Percentiles rank a stretch among this genome's conserved stretches.
Conservation (phyloP, 2,888 invertebrate species). For the Calameuta pallipes region DNA sequence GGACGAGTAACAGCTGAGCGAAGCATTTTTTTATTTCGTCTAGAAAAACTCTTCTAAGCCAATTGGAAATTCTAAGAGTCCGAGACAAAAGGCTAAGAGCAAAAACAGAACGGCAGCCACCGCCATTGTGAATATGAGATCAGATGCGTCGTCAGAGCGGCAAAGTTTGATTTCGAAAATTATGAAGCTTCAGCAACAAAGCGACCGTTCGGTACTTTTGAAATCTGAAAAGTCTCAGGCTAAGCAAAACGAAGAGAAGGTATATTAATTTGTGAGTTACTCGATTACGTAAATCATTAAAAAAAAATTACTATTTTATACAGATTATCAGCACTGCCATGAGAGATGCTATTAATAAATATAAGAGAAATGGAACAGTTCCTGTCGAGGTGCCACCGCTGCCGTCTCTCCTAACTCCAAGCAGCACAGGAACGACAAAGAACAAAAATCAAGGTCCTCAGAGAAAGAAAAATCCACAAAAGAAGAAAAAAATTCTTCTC, state of each 20-base stretch:
- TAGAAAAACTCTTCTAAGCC: neutral
- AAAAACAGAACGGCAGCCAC: neutral
- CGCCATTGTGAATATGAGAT: conserved; percentile 12
- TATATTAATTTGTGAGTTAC: neutral
- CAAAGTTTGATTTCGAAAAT: conserved; percentile 45
- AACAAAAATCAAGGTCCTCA: conserved; percentile 34
- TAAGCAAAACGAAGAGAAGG: conserved; percentile 20
- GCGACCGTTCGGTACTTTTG: conserved; percentile 19
- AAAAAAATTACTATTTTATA: neutral
- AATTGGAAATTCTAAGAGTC: neutral
- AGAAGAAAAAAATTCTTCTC: conserved; percentile 40
- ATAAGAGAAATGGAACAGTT: conserved; percentile 42
- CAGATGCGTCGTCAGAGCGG: conserved; percentile 27
- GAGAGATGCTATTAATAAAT: conserved; percentile 50
- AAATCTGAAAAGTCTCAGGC: conserved; percentile 16
- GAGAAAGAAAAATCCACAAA: conserved; percentile 36
- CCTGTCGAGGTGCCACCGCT: conserved; percentile 14
- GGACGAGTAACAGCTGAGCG: neutral
- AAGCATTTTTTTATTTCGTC: neutral
- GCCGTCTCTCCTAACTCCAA: conserved; percentile 34
- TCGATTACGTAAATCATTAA: neutral
- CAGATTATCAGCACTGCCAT: conserved; percentile 44
- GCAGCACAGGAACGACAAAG: conserved; percentile 29
- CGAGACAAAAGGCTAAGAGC: neutral
- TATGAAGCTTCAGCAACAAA: conserved; percentile 46